Evolutionary conservation across 1,140 invertebrate species (phyloP).

Genomic region (Myzus persicae): DNA sequence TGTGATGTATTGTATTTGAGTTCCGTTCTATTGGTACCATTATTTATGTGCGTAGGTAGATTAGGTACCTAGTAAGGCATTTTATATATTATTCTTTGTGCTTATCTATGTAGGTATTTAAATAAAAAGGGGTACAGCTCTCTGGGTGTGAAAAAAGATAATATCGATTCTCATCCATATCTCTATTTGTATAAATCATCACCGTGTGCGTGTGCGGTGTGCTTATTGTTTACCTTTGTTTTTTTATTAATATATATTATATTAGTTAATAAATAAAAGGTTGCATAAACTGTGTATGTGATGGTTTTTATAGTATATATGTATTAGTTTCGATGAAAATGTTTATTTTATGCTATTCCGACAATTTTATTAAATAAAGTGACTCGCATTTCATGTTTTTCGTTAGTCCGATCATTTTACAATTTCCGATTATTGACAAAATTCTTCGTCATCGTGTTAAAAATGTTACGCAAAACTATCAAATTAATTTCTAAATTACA

Average conservation of each 20-base stretch:
- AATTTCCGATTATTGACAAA: conserved; percentile 22
- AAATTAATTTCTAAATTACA: not conserved
- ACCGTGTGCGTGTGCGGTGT: not conserved
- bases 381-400: not conserved
- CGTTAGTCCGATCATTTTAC: conserved; percentile 25
- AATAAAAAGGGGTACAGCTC: too few relatives aligned
- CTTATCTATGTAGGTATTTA: too few relatives aligned
- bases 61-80: not conserved
- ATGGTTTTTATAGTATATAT: not conserved
- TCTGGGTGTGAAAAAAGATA: not conserved
- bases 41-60: not conserved
- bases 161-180: not conserved
- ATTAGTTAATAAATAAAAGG: not conserved
- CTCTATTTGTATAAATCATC: not conserved
- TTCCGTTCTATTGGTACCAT: not conserved
- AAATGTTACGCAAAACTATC: not conserved
- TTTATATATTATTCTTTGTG: not conserved
- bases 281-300: not conserved
- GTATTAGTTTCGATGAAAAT: conserved; percentile 1
- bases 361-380: conserved; percentile 16
- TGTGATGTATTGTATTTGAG: not conserved
- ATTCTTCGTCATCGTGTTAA: not conserved
- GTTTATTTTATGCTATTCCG: conserved; percentile 29
- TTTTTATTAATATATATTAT: not conserved
- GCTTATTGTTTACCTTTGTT: not conserved